These are phyloP conservation scores for Dermochelys coriacea DNA, from an alignment of 2,797 vertebrate species.

Conservation along the genomic window DNA sequence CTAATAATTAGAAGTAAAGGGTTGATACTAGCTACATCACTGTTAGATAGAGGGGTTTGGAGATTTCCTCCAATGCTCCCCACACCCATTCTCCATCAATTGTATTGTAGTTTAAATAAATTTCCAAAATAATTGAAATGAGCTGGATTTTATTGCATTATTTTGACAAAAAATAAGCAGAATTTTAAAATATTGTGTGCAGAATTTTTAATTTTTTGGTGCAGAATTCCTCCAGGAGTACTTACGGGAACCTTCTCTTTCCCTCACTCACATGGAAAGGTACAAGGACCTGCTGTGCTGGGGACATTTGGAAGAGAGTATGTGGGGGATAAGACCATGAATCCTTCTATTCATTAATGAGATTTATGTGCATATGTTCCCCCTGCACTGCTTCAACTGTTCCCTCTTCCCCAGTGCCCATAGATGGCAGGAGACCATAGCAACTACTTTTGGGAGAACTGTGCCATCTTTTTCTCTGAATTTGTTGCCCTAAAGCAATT, in stretches of 20 bases:
- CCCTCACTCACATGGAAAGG: neutral
- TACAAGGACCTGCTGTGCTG: neutral
- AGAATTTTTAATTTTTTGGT: too few relatives aligned
- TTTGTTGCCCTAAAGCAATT: neutral
- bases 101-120: too few relatives aligned
- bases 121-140: too few relatives aligned
- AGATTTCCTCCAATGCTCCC: too few relatives aligned
- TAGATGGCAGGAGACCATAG: neutral
- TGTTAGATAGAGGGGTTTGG: too few relatives aligned
- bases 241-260: neutral
- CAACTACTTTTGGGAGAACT: neutral
- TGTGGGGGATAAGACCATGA: neutral
- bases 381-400: neutral
- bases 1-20: too few relatives aligned
- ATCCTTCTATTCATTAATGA: neutral
- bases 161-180: too few relatives aligned
- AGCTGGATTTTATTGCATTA: too few relatives aligned
- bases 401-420: accelerated
- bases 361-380: neutral
- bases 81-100: too few relatives aligned
- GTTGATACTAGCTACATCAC: too few relatives aligned
- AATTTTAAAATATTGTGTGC: too few relatives aligned
- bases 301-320: neutral
- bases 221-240: neutral
- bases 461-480: neutral